phyloP scores from a whole-genome alignment of 53 echinoderm and acorn worm genomes.

The Hippasteria phrygiana region DNA sequence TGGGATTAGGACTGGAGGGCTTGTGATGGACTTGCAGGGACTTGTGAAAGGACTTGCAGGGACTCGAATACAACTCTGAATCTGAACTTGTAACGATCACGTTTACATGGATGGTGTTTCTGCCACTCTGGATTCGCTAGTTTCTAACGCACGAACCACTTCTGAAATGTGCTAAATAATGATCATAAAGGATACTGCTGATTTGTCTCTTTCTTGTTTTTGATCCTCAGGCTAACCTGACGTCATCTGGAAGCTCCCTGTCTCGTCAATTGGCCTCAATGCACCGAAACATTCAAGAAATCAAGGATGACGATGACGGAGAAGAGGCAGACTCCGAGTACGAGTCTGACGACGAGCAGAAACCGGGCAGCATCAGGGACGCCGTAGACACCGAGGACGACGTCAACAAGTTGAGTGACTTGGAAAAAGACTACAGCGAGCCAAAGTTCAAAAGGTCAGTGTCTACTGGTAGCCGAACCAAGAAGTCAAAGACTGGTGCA shows the following conservation, averaged over 20 bases:
- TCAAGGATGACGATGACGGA: constrained; percentile 86
- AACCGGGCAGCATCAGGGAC: constrained; percentile 57
- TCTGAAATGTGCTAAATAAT: too few species aligned
- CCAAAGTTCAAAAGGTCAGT: constrained; percentile 57
- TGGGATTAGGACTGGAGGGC: too few species aligned
- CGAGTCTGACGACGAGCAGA: constrained; percentile 70
- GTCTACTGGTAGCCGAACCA: constrained; percentile 30
- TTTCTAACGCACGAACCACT: too few species aligned
- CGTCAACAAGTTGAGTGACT: constrained; percentile 93
- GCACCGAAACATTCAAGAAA: constrained; percentile 89
- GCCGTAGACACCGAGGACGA: constrained; percentile 96
- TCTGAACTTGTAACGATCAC: too few species aligned
- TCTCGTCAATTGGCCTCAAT: constrained; percentile 97
- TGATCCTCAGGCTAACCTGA: constrained; percentile 75
- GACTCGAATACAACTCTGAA: too few species aligned
- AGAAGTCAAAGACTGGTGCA: constrained; percentile 66
- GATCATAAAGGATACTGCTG: too few species aligned
- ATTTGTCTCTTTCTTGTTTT: constrained; percentile 22
- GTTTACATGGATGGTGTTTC: too few species aligned
- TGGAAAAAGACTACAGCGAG: constrained; percentile 85
- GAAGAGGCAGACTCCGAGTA: constrained; percentile 82
- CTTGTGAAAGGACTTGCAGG: too few species aligned
- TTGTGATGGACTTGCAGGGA: too few species aligned
- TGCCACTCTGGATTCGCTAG: too few species aligned
- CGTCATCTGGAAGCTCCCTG: constrained; percentile 85